A percentile compares a stretch with the other conserved stretches of the same genome.
Evolutionary conservation across 2,113 vertebrate genomes (phyloP).

Genomic region (Phrynosoma blainvillii): DNA sequence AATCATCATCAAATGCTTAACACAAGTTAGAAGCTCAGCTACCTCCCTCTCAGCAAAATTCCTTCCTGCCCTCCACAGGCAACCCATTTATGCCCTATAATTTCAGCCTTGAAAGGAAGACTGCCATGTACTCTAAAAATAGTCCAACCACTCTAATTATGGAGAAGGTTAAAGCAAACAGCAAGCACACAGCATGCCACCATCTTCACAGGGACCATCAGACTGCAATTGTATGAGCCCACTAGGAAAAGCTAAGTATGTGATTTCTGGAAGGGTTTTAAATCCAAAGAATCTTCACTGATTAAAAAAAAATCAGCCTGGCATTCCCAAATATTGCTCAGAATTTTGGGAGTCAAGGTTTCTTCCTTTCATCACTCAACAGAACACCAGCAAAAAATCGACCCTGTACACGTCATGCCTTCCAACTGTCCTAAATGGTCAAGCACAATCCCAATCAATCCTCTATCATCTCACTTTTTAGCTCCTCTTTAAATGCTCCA

Average conservation of each 20-base stretch:
- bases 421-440: too few species aligned
- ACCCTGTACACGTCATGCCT: too few species aligned
- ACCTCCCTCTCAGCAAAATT: constrained; percentile 11
- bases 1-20: constrained; percentile 15
- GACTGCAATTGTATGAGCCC: neutral
- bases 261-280: neutral
- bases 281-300: neutral
- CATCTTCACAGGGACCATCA: constrained; percentile 1
- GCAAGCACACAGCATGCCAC: constrained; percentile 4
- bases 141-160: neutral
- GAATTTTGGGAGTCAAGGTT: neutral
- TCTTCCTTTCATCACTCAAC: too few species aligned
- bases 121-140: neutral
- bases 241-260: neutral
- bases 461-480: too few species aligned
- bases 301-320: neutral
- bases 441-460: too few species aligned
- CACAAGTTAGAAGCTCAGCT: constrained; percentile 1
- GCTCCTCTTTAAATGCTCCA: too few species aligned
- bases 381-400: too few species aligned
- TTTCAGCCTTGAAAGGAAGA: constrained; percentile 12
- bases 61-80: constrained; percentile 39
- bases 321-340: neutral
- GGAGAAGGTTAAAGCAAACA: constrained; percentile 14
- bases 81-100: constrained; percentile 24